Evolutionary conservation across 2,888 invertebrate species (phyloP).

Genomic region (Stenotaenia linearis): DNA sequence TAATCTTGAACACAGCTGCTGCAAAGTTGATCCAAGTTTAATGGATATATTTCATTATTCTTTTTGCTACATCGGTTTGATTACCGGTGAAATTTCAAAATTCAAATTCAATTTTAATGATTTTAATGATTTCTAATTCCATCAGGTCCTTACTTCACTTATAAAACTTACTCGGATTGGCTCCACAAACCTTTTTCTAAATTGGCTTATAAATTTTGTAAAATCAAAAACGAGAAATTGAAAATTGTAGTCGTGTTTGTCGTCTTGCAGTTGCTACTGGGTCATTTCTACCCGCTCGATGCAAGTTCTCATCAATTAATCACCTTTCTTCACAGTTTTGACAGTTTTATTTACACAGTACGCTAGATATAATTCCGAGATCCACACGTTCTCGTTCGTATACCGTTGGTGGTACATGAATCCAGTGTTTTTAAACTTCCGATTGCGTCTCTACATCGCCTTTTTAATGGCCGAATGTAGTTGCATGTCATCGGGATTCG

Average conservation of each 20-base stretch:
- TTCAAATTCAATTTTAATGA: conserved; percentile 34
- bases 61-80: conserved; percentile 82
- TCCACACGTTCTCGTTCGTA: conserved; percentile 63
- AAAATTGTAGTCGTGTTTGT: conserved; percentile 60
- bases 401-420: conserved; percentile 80
- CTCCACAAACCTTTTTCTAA: conserved; percentile 57
- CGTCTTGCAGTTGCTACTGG: conserved; percentile 59
- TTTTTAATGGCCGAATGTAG: conserved; percentile 85
- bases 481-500: conserved; percentile 82
- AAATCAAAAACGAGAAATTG: conserved; percentile 56
- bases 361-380: conserved; percentile 65
- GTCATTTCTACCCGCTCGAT: conserved; percentile 65
- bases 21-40: conserved; percentile 56
- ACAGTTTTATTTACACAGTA: conserved; percentile 67
- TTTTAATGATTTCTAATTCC: conserved; percentile 31
- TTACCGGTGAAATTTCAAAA: conserved; percentile 64
- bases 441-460: conserved; percentile 83
- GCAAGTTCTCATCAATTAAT: conserved; percentile 52
- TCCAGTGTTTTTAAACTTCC: conserved; percentile 79
- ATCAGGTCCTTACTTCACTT: conserved; percentile 89
- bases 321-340: too few relatives aligned
- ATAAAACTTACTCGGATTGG: conserved; percentile 77
- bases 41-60: conserved; percentile 76
- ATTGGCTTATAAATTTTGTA: conserved; percentile 58
- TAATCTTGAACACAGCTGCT: conserved; percentile 48